Conservation (phyloP, 2,113 vertebrate species). For the Scomber scombrus region DNA sequence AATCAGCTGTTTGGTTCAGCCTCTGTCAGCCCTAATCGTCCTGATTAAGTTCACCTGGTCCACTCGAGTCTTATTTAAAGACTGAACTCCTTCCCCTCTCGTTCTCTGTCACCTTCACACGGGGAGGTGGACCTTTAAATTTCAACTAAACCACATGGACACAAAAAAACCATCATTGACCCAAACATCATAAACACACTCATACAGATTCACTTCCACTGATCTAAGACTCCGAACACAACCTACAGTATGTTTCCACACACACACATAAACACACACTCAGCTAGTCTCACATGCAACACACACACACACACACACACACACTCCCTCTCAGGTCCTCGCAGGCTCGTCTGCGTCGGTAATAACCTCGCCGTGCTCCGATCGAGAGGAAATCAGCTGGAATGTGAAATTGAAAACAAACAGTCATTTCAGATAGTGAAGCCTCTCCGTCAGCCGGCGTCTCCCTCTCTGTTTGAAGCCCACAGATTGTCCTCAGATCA, state of each 20-base stretch:
- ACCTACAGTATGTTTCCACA: background rate
- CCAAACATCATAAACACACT: background rate
- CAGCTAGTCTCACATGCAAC: conserved; percentile 1
- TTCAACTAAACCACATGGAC: no score
- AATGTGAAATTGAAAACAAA: conserved; percentile 87
- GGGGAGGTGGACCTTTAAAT: no score
- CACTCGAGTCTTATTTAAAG: no score
- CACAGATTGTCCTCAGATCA: conserved; percentile 69
- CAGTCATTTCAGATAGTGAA: conserved; percentile 81
- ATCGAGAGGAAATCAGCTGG: conserved; percentile 78
- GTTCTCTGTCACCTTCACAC: no score
- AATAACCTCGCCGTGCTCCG: conserved; percentile 70
- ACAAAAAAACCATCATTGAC: no score
- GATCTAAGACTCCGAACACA: background rate
- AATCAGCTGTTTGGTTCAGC: no score
- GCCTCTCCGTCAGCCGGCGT: conserved; percentile 54
- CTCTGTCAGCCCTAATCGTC: no score
- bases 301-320: conserved; percentile 23
- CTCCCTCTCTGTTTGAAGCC: conserved; percentile 59
- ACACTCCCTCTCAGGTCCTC: background rate
- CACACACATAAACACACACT: background rate
- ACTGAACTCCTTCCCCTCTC: no score
- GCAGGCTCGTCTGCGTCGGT: conserved; percentile 60
- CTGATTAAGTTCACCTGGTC: no score
- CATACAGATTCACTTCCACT: background rate